phyloP scores from a whole-genome alignment of 2,888 invertebrate genomes.

The Isotomurus palustris region DNA sequence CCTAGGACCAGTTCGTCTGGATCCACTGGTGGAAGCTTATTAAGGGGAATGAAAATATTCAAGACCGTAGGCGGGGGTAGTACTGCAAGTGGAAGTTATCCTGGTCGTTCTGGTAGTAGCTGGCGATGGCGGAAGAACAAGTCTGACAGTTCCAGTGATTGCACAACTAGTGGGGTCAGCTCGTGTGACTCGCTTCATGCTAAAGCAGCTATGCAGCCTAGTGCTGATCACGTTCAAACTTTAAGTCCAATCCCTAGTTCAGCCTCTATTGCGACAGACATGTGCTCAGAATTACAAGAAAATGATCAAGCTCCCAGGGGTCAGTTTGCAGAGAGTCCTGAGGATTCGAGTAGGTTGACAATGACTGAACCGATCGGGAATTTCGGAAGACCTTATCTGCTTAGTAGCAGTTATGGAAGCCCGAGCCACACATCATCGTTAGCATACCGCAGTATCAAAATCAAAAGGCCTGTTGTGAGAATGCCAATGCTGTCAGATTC shows the following conservation, averaged over 20 bases:
- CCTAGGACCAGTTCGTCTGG: not conserved
- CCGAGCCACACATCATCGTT: constrained; percentile 8
- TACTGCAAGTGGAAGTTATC: constrained; percentile 6
- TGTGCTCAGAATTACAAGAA: too few species aligned
- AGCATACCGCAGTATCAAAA: constrained; percentile 34
- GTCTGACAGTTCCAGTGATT: constrained; percentile 61
- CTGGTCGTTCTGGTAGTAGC: constrained; percentile 23
- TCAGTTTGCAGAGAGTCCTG: too few species aligned
- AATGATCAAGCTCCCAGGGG: too few species aligned
- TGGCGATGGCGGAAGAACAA: constrained; percentile 47
- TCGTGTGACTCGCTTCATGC: constrained; percentile 65
- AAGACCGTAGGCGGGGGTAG: too few species aligned
- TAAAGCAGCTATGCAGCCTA: not conserved
- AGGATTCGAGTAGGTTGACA: constrained; percentile 35
- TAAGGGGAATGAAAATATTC: too few species aligned
- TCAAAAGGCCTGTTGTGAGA: constrained; percentile 37
- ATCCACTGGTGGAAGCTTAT: not conserved
- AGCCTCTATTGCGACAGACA: constrained; percentile 53
- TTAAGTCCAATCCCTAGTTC: constrained; percentile 86
- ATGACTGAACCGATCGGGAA: constrained; percentile 38
- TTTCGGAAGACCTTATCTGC: not conserved
- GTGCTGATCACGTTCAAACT: constrained; percentile 63
- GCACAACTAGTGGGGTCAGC: constrained; percentile 75
- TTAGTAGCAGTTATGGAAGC: constrained; percentile 3
- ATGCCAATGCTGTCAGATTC: constrained; percentile 39